Percentiles rank a stretch among this genome's conserved stretches.
Conservation (phyloP, 2,113 vertebrate species). For the Ranitomeya variabilis region DNA sequence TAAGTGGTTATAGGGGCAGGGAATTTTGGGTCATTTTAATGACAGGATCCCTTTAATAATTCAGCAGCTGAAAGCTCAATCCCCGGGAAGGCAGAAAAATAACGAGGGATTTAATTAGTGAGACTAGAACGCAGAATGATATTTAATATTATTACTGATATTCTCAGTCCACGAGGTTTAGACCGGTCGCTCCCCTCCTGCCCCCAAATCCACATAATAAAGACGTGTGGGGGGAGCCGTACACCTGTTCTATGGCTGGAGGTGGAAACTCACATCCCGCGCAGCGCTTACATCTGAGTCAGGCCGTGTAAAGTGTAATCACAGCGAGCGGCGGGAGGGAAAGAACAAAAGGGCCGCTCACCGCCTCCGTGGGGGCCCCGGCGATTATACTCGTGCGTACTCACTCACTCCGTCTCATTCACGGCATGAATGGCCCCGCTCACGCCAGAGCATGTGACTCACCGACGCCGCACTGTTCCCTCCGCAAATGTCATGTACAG, state of each 20-base stretch:
- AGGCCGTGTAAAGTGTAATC: slow-evolving; percentile 38
- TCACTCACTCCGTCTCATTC: slow-evolving; percentile 20
- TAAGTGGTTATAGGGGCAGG: no score
- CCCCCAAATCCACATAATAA: no score
- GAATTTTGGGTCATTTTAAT: not conserved
- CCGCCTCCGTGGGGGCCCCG: not conserved
- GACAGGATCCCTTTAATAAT: slow-evolving; percentile 7
- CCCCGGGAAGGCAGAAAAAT: not conserved
- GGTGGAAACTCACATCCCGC: not conserved
- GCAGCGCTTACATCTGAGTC: not conserved
- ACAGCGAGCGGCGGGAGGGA: slow-evolving; percentile 24
- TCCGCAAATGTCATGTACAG: no score
- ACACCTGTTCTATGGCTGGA: no score
- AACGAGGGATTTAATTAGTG: slow-evolving; percentile 8
- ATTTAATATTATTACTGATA: not conserved
- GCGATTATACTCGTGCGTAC: slow-evolving; percentile 11
- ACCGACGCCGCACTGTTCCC: not conserved
- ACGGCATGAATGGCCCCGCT: slow-evolving; percentile 23
- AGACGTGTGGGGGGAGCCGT: no score
- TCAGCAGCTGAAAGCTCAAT: not conserved
- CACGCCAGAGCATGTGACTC: slow-evolving; percentile 31
- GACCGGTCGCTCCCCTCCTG: no score
- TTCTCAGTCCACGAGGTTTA: no score
- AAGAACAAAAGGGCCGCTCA: slow-evolving; percentile 33
- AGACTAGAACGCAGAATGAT: not conserved